A percentile compares a stretch with the other conserved stretches of the same genome.
phyloP scores from a whole-genome alignment of 1,140 invertebrate species.

The Magallana angulata region DNA sequence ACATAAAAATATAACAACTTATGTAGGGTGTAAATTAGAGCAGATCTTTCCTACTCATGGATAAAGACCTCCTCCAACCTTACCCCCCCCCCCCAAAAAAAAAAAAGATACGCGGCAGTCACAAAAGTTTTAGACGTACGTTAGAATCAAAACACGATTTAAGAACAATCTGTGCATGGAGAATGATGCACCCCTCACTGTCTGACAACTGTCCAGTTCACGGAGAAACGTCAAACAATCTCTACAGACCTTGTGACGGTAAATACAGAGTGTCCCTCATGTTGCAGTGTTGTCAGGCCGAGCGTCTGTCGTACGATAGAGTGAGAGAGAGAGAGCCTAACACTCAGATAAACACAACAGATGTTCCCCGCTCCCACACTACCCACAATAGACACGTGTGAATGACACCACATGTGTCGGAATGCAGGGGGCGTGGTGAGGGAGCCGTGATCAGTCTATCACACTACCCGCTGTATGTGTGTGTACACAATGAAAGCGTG shows the following conservation, averaged over 20 bases:
- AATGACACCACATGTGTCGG: constrained; percentile 22
- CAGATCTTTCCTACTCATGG: no score
- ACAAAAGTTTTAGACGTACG: no score
- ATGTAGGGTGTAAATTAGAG: no score
- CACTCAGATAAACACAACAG: not conserved
- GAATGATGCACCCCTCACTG: no score
- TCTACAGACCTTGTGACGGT: not conserved
- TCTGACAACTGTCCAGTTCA: no score
- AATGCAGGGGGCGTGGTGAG: not conserved
- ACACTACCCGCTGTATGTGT: not conserved
- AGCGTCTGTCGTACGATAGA: not conserved
- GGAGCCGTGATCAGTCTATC: not conserved
- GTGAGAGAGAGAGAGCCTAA: not conserved
- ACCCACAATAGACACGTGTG: not conserved
- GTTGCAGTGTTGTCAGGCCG: not conserved
- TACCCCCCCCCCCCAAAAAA: no score
- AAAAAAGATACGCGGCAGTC: no score
- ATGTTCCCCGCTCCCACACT: not conserved
- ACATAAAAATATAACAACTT: no score
- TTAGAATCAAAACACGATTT: no score
- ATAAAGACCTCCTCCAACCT: no score
- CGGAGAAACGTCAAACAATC: no score
- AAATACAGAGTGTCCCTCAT: not conserved
- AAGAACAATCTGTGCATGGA: no score
- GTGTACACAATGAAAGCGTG: not conserved